These are phyloP conservation scores for Hyles vespertilio DNA, from an alignment of 1,140 invertebrate species.

Conservation along the genomic window DNA sequence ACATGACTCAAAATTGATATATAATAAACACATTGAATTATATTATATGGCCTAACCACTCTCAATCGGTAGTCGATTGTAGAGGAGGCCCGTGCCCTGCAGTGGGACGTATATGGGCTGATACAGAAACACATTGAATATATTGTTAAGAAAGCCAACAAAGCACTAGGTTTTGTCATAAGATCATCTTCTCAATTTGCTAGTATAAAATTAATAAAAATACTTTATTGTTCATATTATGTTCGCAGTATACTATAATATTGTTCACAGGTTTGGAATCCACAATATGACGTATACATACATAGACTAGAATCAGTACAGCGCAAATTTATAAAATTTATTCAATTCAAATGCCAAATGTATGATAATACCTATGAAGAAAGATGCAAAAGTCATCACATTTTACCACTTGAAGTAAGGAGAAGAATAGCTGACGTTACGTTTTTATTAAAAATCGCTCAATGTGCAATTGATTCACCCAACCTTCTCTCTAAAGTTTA, in stretches of 20 bases:
- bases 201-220: constrained; percentile 6
- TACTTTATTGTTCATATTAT: constrained; percentile 7
- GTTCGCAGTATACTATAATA: constrained; percentile 9
- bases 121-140: no score
- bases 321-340: constrained; percentile 14
- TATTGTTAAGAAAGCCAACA: constrained; percentile 5
- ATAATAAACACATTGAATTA: constrained; percentile 4
- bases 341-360: constrained; percentile 11
- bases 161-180: constrained; percentile 4
- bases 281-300: constrained; percentile 5
- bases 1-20: constrained; percentile 10
- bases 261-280: constrained; percentile 8
- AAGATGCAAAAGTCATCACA: constrained; percentile 15
- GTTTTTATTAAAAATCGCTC: constrained; percentile 4
- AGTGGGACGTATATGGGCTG: no score
- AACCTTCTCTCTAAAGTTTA: constrained; percentile 5
- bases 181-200: constrained; percentile 2
- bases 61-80: no score
- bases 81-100: no score
- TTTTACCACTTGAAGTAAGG: constrained; percentile 14
- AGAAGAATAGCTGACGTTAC: constrained; percentile 11
- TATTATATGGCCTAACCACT: no score
- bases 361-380: constrained; percentile 14
- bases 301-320: constrained; percentile 12
- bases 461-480: constrained; percentile 5